Percentiles rank a stretch among this genome's conserved stretches.
These are phyloP conservation scores for Columba livia DNA, from an alignment of 2,113 vertebrate genomes.

Conservation along the genomic window DNA sequence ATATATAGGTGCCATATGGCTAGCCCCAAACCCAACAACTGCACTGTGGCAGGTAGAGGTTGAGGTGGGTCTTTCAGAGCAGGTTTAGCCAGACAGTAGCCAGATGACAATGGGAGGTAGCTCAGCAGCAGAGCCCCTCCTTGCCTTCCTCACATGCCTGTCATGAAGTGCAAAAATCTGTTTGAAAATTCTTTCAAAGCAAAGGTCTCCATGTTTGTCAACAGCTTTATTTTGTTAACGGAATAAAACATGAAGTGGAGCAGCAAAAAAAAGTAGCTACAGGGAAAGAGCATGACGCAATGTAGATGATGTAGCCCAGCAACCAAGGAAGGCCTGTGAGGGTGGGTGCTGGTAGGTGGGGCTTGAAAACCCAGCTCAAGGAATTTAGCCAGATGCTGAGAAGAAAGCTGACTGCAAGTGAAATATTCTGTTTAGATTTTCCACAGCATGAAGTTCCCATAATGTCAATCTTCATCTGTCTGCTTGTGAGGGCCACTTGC, in stretches of 20 bases:
- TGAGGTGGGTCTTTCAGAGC: neutral
- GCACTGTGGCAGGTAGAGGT: neutral
- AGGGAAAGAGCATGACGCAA: neutral
- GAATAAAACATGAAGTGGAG: neutral
- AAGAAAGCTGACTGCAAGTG: neutral
- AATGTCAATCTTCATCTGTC: neutral
- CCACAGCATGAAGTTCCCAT: neutral
- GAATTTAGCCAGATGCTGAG: neutral
- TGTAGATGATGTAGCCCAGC: accelerated
- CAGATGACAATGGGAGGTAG: neutral
- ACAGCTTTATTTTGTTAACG: neutral
- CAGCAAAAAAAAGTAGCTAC: neutral
- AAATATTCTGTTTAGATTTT: neutral
- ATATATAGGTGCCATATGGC: neutral
- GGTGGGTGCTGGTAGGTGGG: neutral
- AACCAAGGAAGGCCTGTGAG: neutral
- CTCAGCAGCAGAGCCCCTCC: neutral
- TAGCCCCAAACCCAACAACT: neutral
- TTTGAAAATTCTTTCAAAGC: neutral
- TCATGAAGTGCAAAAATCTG: neutral
- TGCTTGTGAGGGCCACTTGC: neutral
- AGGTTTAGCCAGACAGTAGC: neutral
- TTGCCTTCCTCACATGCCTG: neutral
- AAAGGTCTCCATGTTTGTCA: neutral
- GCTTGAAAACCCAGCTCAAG: neutral